phyloP scores from a whole-genome alignment of 2,888 invertebrate species.

The Acrobasis consociella region DNA sequence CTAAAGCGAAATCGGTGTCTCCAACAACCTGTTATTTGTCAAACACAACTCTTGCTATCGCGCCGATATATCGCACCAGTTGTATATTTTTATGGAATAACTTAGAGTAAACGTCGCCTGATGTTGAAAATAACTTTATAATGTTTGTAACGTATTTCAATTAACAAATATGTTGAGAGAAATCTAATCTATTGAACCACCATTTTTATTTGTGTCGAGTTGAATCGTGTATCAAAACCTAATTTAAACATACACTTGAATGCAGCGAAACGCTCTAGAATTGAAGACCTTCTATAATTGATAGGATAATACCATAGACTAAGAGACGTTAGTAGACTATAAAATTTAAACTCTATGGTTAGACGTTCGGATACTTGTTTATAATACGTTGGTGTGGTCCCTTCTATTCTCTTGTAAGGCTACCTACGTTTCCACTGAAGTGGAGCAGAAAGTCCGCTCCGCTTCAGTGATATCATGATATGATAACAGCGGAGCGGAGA shows the following conservation, averaged over 20 bases:
- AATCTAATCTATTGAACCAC: constrained; percentile 72
- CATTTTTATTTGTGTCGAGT: constrained; percentile 80
- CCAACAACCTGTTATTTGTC: constrained; percentile 81
- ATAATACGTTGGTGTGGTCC: background rate
- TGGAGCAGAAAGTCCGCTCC: too few relatives aligned
- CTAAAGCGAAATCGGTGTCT: constrained; percentile 76
- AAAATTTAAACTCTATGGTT: background rate
- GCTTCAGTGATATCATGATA: too few relatives aligned
- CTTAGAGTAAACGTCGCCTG: constrained; percentile 48
- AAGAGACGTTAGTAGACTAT: constrained; percentile 4
- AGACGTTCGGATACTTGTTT: background rate
- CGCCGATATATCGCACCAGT: constrained; percentile 66
- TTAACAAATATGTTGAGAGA: constrained; percentile 48
- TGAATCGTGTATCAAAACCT: constrained; percentile 60
- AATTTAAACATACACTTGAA: constrained; percentile 37
- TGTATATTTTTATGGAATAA: constrained; percentile 45
- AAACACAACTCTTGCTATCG: constrained; percentile 67
- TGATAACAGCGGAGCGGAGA: too few relatives aligned
- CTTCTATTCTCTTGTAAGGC: background rate
- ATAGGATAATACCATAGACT: constrained; percentile 52
- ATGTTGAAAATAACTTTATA: constrained; percentile 41
- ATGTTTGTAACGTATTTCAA: constrained; percentile 50
- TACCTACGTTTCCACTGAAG: too few relatives aligned
- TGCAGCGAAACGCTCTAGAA: constrained; percentile 24
- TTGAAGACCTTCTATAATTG: constrained; percentile 38